Evolutionary conservation across 2,888 invertebrate species (phyloP), one percentile per base, ranked within the genome.

Genomic region (Nomada goodeniana): DNA sequence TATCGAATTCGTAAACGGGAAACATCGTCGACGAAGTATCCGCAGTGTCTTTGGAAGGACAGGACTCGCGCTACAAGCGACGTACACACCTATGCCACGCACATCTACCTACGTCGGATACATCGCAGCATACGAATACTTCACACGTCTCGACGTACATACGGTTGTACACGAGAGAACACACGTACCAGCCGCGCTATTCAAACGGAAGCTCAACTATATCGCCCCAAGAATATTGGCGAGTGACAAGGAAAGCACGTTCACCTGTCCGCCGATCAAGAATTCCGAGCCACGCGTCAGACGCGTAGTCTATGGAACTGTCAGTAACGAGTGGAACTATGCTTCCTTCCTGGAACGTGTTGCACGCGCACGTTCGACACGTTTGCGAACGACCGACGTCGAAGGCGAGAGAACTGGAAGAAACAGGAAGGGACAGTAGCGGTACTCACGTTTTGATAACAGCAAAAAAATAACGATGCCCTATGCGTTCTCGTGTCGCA

Each of bases 401-500:
- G 75, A 64, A 42, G 64, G 29, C 59, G 29, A 59, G 18, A 36
- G 63, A 61, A 63, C 18, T 29, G 29, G 63, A 57, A 42, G n/a
- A 29, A 55, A 75, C 20, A 69, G 36, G n/a, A 74, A 65, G 13
- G 10, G 23, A 18, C 44, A n/a, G 10, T n/a, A 47, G n/a, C 20
- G 23, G 13, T 73, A 83, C 86, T 86, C 82, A 86, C 86, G 74
- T 86, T 86, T 86, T 68, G 65, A n/a, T 78, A 84, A 78, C 75
- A 76, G 76, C 55, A 44, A 44, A 26, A 26, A 67, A 42, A 29
- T n/a, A n/a, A 20, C 65, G 74, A 20, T 52, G 77, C 47, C 50
- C 26, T 20, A 26, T 2, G 44, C 57, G 50, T 76, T 70, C 47
- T 52, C 61, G 79, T 71, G 70, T 13, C 74, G 63, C 77, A 75